Evolutionary conservation across 2,797 vertebrate genomes (phyloP).

Genomic region (Acanthopagrus latus): DNA sequence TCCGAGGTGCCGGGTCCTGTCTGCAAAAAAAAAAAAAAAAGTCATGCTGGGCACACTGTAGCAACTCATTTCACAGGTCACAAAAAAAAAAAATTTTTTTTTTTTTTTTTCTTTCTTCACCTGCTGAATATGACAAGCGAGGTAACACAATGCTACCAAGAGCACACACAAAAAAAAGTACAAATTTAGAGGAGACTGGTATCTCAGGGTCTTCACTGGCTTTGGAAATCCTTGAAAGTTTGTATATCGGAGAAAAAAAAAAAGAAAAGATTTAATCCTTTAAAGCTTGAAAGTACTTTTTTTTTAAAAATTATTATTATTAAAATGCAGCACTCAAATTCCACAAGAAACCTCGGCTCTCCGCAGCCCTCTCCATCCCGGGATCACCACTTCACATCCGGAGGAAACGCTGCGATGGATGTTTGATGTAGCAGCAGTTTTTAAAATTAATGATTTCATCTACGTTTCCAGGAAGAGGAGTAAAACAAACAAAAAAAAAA

Average conservation of each 20-base stretch:
- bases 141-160: neutral
- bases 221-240: conserved; percentile 28
- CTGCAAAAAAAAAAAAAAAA: conserved; percentile 6
- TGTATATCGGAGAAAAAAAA: conserved; percentile 18
- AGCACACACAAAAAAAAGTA: neutral
- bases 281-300: conserved; percentile 48
- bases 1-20: conserved; percentile 14
- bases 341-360: conserved; percentile 25
- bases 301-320: conserved; percentile 39
- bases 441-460: conserved; percentile 59
- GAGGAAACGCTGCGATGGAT: conserved; percentile 52
- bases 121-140: neutral
- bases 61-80: conserved; percentile 29
- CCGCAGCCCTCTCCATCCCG: conserved; percentile 18
- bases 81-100: conserved; percentile 21
- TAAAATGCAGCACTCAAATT: conserved; percentile 52
- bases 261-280: conserved; percentile 2
- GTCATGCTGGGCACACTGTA: neutral
- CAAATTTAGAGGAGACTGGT: conserved; percentile 14
- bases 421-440: conserved; percentile 59
- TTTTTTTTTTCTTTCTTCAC: neutral
- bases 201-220: neutral
- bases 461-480: conserved; percentile 28
- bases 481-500: conserved; percentile 18
- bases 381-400: conserved; percentile 42